Percentiles rank a stretch among this genome's conserved stretches.
Conservation (phyloP, 2,888 invertebrate species). For the Sylvicola cinctus region DNA sequence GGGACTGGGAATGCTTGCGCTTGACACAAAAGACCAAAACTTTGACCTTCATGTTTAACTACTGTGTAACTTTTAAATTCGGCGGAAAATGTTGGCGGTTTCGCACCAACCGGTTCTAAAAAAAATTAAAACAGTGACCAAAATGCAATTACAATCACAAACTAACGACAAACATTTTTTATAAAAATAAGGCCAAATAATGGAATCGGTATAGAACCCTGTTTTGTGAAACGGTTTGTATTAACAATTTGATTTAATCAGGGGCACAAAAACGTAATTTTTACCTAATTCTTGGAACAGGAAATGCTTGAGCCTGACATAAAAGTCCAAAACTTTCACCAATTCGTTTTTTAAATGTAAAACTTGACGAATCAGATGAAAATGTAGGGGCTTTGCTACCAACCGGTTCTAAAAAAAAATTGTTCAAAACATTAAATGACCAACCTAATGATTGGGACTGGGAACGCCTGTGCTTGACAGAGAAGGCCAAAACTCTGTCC, state of each 20-base stretch:
- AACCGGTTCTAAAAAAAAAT: conserved; percentile 34
- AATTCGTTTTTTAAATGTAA: not conserved
- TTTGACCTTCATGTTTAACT: conserved; percentile 24
- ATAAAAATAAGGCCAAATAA: too few species aligned
- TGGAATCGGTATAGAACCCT: not conserved
- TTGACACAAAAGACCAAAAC: conserved; percentile 40
- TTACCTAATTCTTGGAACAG: conserved; percentile 56
- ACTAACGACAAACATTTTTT: too few species aligned
- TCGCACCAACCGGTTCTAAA: conserved; percentile 36
- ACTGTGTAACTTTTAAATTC: conserved; percentile 36
- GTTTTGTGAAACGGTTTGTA: conserved; percentile 10
- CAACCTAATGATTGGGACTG: conserved; percentile 56
- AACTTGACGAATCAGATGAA: conserved; percentile 33
- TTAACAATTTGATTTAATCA: too few species aligned
- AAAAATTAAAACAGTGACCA: conserved; percentile 7
- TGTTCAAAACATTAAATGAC: conserved; percentile 5
- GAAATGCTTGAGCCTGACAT: conserved; percentile 56
- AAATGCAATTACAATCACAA: conserved; percentile 6
- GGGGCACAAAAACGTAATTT: too few species aligned
- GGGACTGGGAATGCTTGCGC: conserved; percentile 53
- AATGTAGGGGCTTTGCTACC: conserved; percentile 44
- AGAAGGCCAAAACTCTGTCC: conserved; percentile 36
- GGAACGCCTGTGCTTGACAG: conserved; percentile 56
- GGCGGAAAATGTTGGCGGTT: conserved; percentile 34
- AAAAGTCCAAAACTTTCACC: conserved; percentile 36